These are phyloP conservation scores for Saguinus imperator DNA, from an alignment of 2,113 vertebrate species.

Conservation along the genomic window DNA sequence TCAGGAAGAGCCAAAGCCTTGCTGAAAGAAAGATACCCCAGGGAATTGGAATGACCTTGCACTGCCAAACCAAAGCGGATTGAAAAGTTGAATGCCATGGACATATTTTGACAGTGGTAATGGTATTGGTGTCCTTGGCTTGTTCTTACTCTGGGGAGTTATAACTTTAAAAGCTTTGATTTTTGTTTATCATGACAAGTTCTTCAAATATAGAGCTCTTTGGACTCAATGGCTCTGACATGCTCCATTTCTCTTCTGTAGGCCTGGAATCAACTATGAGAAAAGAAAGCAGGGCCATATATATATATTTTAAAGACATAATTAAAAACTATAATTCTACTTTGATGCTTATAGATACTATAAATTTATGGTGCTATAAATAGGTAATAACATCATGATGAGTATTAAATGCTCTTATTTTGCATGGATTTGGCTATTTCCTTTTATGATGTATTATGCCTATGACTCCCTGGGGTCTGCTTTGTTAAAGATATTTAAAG, in stretches of 20 bases:
- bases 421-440: not conserved
- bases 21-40: slow-evolving; percentile 38
- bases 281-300: slow-evolving; percentile 25
- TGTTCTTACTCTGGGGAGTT: slow-evolving; percentile 52
- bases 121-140: slow-evolving; percentile 65
- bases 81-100: slow-evolving; percentile 46
- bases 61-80: slow-evolving; percentile 59
- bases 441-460: not conserved
- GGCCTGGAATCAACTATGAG: slow-evolving; percentile 4
- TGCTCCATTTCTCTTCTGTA: slow-evolving; percentile 52
- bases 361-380: not conserved
- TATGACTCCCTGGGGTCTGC: not conserved
- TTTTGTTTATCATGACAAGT: slow-evolving; percentile 76
- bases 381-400: not conserved
- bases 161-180: slow-evolving; percentile 73
- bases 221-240: slow-evolving; percentile 53
- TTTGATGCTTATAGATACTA: not conserved
- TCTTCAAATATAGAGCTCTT: slow-evolving; percentile 66
- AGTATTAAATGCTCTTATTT: slow-evolving; percentile 23
- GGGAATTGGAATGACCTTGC: slow-evolving; percentile 62
- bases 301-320: not conserved
- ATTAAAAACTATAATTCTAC: slow-evolving; percentile 39
- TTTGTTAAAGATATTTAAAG: not conserved
- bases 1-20: slow-evolving; percentile 8
- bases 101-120: slow-evolving; percentile 67